These are phyloP conservation scores for Lucilia cuprina DNA, from an alignment of 1,140 invertebrate species.

Conservation along the genomic window DNA sequence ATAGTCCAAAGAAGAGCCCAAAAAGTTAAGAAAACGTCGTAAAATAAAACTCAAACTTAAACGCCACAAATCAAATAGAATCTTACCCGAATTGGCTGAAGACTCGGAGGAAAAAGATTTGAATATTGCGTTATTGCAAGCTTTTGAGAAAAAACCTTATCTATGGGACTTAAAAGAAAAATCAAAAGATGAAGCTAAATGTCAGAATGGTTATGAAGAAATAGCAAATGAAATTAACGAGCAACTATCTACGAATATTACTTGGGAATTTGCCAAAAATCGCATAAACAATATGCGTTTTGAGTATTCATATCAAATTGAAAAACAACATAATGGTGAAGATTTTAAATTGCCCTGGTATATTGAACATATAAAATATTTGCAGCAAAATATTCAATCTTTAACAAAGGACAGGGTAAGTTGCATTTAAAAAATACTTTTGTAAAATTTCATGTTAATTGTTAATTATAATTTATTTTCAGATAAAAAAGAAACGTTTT, in stretches of 20 bases:
- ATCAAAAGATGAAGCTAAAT: not conserved
- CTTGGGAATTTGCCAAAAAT: not conserved
- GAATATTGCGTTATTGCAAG: not conserved
- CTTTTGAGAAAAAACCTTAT: not conserved
- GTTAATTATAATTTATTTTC: not conserved
- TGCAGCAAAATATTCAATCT: conserved; percentile 1
- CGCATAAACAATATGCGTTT: not conserved
- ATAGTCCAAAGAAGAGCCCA: too few relatives aligned
- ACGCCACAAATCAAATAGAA: too few relatives aligned
- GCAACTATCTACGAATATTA: not conserved
- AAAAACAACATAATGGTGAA: conserved; percentile 19
- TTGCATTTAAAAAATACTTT: not conserved
- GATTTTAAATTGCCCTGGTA: conserved; percentile 19
- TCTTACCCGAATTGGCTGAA: not conserved
- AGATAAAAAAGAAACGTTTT: not conserved
- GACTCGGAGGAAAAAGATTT: not conserved
- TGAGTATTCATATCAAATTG: not conserved
- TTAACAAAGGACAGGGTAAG: not conserved
- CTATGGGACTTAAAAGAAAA: not conserved
- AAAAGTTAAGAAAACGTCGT: too few relatives aligned
- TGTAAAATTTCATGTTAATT: not conserved
- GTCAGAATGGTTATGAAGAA: not conserved
- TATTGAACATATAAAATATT: conserved; percentile 11
- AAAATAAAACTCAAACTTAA: too few relatives aligned
- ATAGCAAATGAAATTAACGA: conserved; percentile 15